phyloP scores from a whole-genome alignment of 1,140 invertebrate genomes.

The Tetraneura akinire region DNA sequence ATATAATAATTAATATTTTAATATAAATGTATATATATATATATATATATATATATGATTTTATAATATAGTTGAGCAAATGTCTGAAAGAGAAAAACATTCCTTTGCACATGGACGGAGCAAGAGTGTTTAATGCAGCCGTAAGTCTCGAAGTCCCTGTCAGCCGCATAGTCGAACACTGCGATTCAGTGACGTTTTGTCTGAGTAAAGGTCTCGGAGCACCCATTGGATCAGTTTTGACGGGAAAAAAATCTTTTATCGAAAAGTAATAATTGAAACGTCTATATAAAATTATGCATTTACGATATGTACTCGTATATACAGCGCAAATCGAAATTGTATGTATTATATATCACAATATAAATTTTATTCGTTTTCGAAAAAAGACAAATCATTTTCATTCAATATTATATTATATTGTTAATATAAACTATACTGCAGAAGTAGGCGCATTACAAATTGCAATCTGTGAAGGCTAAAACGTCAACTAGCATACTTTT shows the following conservation, averaged over 20 bases:
- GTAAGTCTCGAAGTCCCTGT: conserved; percentile 67
- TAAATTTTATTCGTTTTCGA: too few relatives aligned
- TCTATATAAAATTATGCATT: too few relatives aligned
- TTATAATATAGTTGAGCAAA: conserved; percentile 33
- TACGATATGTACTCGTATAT: not conserved
- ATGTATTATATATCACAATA: too few relatives aligned
- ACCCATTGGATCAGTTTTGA: conserved; percentile 83
- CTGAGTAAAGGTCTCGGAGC: conserved; percentile 87
- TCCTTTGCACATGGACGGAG: conserved; percentile 89
- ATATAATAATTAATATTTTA: too few relatives aligned
- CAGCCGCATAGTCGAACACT: conserved; percentile 68
- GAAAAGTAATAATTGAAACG: conserved; percentile 66
- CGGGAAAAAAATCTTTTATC: conserved; percentile 78
- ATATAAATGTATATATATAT: too few relatives aligned
- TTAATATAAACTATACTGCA: too few relatives aligned
- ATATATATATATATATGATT: not conserved
- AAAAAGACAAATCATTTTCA: too few relatives aligned
- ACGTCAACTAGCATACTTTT: too few relatives aligned
- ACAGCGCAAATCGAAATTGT: too few relatives aligned
- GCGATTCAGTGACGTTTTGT: conserved; percentile 80
- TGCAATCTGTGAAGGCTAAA: too few relatives aligned
- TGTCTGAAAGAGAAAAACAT: conserved; percentile 63
- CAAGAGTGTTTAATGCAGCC: conserved; percentile 87
- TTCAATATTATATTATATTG: too few relatives aligned
- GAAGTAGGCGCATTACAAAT: too few relatives aligned